A percentile compares a stretch with the other conserved stretches of the same genome.
Evolutionary conservation across 2,797 vertebrate genomes (phyloP).

Genomic region (Ctenopoma multispine): DNA sequence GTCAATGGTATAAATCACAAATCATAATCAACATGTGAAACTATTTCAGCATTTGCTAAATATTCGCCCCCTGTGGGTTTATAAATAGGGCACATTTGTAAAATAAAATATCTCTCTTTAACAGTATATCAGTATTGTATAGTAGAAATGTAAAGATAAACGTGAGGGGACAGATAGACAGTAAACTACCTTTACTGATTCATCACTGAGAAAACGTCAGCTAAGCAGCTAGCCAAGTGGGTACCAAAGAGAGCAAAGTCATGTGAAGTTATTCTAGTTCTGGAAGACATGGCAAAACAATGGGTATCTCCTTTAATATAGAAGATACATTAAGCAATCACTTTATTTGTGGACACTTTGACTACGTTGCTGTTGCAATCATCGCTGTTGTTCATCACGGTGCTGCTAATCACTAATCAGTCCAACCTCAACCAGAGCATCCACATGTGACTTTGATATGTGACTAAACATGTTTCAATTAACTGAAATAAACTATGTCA

Average conservation of each 20-base stretch:
- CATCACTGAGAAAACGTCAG: neutral
- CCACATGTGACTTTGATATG: too few species aligned
- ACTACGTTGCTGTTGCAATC: slow-evolving; percentile 6
- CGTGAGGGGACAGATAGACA: neutral
- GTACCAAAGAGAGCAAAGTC: neutral
- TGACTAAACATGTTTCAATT: neutral
- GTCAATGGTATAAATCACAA: neutral
- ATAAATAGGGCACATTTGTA: neutral
- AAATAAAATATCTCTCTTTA: neutral
- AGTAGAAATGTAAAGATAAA: neutral
- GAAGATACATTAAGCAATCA: neutral
- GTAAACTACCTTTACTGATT: neutral
- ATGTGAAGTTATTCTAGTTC: neutral
- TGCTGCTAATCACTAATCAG: slow-evolving; percentile 12
- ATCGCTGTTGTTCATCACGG: slow-evolving; percentile 7
- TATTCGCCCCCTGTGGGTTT: neutral
- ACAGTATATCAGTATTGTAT: too few species aligned
- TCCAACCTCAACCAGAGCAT: neutral
- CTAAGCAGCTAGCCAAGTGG: neutral
- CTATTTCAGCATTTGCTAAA: neutral
- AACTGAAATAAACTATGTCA: neutral
- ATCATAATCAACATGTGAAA: neutral
- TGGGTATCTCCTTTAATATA: neutral
- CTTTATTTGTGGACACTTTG: slow-evolving; percentile 16
- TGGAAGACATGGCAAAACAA: neutral